Conservation (phyloP, 2,888 invertebrate genomes). For the Scaptomyza flava region DNA sequence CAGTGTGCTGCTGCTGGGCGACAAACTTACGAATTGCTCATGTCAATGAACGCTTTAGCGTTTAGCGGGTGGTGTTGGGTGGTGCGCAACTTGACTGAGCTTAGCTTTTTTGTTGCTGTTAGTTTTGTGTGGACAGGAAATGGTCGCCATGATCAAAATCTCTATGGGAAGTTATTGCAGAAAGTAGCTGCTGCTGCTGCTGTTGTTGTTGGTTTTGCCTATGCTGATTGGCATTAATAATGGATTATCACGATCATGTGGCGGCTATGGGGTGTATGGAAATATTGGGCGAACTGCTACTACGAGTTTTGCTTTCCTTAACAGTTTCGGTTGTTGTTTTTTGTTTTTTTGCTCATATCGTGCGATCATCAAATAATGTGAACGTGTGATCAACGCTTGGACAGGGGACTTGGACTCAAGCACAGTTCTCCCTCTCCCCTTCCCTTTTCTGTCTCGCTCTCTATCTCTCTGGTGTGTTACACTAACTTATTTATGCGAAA, state of each 20-base stretch:
- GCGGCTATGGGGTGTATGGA: slow-evolving; percentile 71
- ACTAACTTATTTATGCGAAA: slow-evolving; percentile 84
- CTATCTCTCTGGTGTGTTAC: slow-evolving; percentile 79
- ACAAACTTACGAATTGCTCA: slow-evolving; percentile 83
- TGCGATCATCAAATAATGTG: slow-evolving; percentile 83
- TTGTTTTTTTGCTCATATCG: slow-evolving; percentile 72
- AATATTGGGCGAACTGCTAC: slow-evolving; percentile 74
- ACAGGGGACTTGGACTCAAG: slow-evolving; percentile 39
- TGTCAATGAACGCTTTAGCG: slow-evolving; percentile 63
- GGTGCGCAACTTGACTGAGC: slow-evolving; percentile 28
- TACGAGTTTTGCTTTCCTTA: slow-evolving; percentile 54
- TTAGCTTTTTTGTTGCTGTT: background rate
- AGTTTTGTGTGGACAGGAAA: slow-evolving; percentile 39
- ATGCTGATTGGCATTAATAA: slow-evolving; percentile 85
- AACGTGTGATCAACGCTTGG: slow-evolving; percentile 81
- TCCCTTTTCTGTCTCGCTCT: slow-evolving; percentile 63
- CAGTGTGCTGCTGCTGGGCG: slow-evolving; percentile 67
- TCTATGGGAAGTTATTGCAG: slow-evolving; percentile 64
- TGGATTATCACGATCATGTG: slow-evolving; percentile 84
- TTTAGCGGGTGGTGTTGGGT: slow-evolving; percentile 64
- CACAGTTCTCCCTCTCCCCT: slow-evolving; percentile 35
- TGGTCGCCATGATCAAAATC: slow-evolving; percentile 78
- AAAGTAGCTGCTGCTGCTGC: slow-evolving; percentile 39
- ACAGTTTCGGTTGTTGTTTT: slow-evolving; percentile 29
- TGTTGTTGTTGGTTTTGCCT: slow-evolving; percentile 60